Base-by-base conservation (phyloP, 2,113 vertebrate genomes). In the Pagrus major region DNA sequence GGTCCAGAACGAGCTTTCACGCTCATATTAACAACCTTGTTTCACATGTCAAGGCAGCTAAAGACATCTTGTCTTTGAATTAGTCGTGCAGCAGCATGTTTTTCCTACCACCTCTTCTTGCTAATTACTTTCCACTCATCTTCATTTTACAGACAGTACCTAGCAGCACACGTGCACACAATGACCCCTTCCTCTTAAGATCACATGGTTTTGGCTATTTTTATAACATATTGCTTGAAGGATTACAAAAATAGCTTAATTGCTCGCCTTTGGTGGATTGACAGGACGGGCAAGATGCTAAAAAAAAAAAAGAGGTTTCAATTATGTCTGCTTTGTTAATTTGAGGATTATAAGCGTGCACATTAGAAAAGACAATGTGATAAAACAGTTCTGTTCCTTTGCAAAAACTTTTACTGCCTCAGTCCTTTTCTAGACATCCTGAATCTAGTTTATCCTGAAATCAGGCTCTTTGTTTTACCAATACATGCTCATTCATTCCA, bases 101-200 rank as follows among this genome's bases (percentile, higher is more conserved):
- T 83, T 70, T 64, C 60, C 68, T 60, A 63, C 66, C 58, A 37
- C 20, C 31, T 63, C 27, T 56, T 60, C 64, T n/a, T 21, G 49
- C 44, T 73, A 23, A 76, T 21, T 51, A 73, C 63, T 31, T 37
- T 78, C 68, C 42, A 67, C 42, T 66, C 42, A 78, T 83, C 79
- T 80, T 85, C 55, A 63, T 87, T 44, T 79, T 29, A 67, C 47
- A 64, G 69, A 84, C 46, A 16, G 12, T 21, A 83, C 71, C 60
- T 63, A 12, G 4, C 58, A 79, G 67, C 67, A 44, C 44, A 66
- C 0, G 44, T 66, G 51, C 52, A 42, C 41, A 33, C 12, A 0
- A 56, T 29, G 37, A 37, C 49, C 42, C 33, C 55, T 46, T 71
- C 75, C 33, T 11, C 29, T 33, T 60, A 23, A 44, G 42, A 44